These are phyloP conservation scores for Prosopocoilus inquinatus DNA, from an alignment of 2,888 invertebrate genomes.

Conservation along the genomic window DNA sequence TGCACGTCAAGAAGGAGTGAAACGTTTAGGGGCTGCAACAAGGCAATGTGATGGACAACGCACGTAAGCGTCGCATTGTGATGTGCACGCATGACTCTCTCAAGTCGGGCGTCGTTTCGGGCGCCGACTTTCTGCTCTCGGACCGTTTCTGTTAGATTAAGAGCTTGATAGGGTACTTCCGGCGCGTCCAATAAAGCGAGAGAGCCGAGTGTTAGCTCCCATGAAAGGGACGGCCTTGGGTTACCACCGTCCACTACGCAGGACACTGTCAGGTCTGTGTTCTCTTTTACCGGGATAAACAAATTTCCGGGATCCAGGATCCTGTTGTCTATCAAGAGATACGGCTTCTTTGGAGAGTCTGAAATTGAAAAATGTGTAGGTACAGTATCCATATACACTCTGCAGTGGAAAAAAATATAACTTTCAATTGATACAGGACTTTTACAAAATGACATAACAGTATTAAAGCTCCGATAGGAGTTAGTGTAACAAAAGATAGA, in stretches of 20 bases:
- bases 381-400: background rate
- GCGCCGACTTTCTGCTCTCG: slow-evolving; percentile 50
- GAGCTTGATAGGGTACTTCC: slow-evolving; percentile 56
- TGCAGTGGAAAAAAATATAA: too few species aligned
- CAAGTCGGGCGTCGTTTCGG: slow-evolving; percentile 65
- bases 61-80: slow-evolving; percentile 86
- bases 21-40: slow-evolving; percentile 58
- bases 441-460: too few species aligned
- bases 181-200: slow-evolving; percentile 59
- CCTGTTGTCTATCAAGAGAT: slow-evolving; percentile 81
- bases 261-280: slow-evolving; percentile 75
- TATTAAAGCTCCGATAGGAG: too few species aligned
- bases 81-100: slow-evolving; percentile 76
- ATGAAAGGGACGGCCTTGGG: slow-evolving; percentile 65
- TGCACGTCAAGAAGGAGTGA: slow-evolving; percentile 63
- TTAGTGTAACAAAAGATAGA: too few species aligned
- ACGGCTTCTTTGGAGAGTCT: slow-evolving; percentile 84
- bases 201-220: slow-evolving; percentile 64
- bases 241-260: slow-evolving; percentile 85
- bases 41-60: slow-evolving; percentile 69
- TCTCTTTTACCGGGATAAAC: slow-evolving; percentile 84
- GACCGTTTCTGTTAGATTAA: slow-evolving; percentile 50
- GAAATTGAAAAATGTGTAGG: slow-evolving; percentile 38
- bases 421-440: too few species aligned
- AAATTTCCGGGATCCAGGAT: slow-evolving; percentile 83